phyloP scores from a whole-genome alignment of 2,113 vertebrate species.

The Ophiodon elongatus region DNA sequence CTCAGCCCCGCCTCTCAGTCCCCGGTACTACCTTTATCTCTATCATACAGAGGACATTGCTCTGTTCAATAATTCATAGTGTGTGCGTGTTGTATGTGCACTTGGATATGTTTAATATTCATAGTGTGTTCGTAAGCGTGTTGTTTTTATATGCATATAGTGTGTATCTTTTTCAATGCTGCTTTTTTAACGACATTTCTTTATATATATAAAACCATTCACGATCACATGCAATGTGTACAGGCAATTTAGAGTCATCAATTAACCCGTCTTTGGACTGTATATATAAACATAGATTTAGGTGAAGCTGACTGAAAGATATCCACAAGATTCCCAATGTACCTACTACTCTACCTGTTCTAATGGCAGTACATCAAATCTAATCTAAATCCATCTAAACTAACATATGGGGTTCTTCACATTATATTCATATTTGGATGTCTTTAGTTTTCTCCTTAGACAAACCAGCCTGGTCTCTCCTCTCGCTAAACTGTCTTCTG shows the following conservation, averaged over 20 bases:
- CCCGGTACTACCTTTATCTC: background rate
- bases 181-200: background rate
- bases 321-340: too few relatives aligned
- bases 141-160: background rate
- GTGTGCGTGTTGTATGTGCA: background rate
- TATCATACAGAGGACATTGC: background rate
- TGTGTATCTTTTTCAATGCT: background rate
- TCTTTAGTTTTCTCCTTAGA: slow-evolving; percentile 13
- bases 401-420: background rate
- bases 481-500: slow-evolving; percentile 15
- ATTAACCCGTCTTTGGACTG: too few relatives aligned
- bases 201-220: background rate
- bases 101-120: background rate
- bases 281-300: too few relatives aligned
- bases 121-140: background rate
- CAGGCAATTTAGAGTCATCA: too few relatives aligned
- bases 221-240: too few relatives aligned
- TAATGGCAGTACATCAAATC: too few relatives aligned
- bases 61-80: background rate
- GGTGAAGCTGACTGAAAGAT: too few relatives aligned
- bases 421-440: background rate
- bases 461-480: background rate
- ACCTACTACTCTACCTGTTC: too few relatives aligned
- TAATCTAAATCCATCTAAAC: background rate
- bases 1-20: background rate